Evolutionary conservation across 2,113 vertebrate species (phyloP).

Genomic region (Cebidichthys violaceus): DNA sequence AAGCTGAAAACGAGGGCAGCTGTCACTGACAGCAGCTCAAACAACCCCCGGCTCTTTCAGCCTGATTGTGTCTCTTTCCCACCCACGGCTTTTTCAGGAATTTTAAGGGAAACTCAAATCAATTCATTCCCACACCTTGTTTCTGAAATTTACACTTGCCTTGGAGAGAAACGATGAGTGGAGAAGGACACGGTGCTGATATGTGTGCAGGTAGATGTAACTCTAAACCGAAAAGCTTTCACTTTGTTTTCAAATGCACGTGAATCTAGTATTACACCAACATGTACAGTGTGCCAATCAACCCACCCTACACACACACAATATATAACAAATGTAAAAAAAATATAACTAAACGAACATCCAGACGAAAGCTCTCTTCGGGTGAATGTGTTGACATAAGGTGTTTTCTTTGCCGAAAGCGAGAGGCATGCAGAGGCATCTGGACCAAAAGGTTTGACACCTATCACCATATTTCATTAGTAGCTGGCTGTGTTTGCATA

Average conservation of each 20-base stretch:
- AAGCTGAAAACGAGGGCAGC: not conserved
- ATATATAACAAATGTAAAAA: not conserved
- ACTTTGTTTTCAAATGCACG: not conserved
- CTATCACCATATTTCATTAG: slow-evolving; percentile 60
- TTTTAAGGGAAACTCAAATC: slow-evolving; percentile 14
- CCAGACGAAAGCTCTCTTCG: not conserved
- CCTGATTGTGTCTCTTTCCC: slow-evolving; percentile 4
- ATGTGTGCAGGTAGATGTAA: slow-evolving; percentile 1
- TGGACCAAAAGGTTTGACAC: slow-evolving; percentile 36
- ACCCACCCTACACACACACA: not conserved
- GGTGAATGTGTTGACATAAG: slow-evolving; percentile 31
- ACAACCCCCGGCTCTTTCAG: not conserved
- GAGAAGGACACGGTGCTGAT: not conserved
- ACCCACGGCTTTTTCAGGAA: not conserved
- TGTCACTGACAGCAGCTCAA: slow-evolving; percentile 2
- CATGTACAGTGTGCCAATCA: not conserved
- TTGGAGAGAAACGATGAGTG: not conserved
- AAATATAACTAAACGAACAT: not conserved
- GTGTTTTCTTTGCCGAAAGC: slow-evolving; percentile 27
- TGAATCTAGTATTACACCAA: not conserved
- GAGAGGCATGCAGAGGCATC: slow-evolving; percentile 14
- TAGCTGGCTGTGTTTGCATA: slow-evolving; percentile 58
- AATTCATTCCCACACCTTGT: slow-evolving; percentile 27
- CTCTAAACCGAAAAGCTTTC: not conserved
- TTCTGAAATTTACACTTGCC: slow-evolving; percentile 23